A percentile compares a stretch with the other conserved stretches of the same genome.
Evolutionary conservation across 92 coral and sea anemone species (phyloP).

Genomic region (Metridium senile): DNA sequence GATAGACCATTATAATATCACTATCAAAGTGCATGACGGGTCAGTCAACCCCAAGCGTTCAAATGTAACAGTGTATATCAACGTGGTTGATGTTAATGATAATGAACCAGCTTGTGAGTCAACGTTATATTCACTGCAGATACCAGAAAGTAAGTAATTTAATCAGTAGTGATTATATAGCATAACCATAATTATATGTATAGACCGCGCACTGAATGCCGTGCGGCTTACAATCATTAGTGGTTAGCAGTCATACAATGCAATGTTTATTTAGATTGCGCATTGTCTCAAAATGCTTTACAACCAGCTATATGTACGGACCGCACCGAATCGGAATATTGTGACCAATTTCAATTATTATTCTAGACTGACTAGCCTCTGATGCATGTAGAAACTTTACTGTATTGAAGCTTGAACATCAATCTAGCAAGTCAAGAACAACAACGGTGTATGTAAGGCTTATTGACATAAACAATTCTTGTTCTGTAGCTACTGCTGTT

Average conservation of each 20-base stretch:
- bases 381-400: too few species aligned
- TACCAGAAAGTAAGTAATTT: constrained; percentile 51
- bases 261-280: too few species aligned
- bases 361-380: too few species aligned
- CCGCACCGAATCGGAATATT: too few species aligned
- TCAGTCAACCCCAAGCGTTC: constrained; percentile 36
- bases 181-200: not conserved
- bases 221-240: too few species aligned
- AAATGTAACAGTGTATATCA: constrained; percentile 54
- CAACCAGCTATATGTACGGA: too few species aligned
- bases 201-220: not conserved
- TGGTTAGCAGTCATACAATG: too few species aligned
- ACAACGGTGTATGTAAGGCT: too few species aligned
- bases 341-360: too few species aligned
- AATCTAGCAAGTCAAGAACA: too few species aligned
- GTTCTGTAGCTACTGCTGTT: constrained; percentile 21
- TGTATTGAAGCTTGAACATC: too few species aligned
- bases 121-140: constrained; percentile 26
- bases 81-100: constrained; percentile 59
- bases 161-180: not conserved
- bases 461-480: not conserved
- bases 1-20: constrained; percentile 55
- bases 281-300: too few species aligned
- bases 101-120: constrained; percentile 49
- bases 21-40: constrained; percentile 55